These are phyloP conservation scores for Trisateles emortualis DNA, from an alignment of 2,888 invertebrate species.

Conservation along the genomic window DNA sequence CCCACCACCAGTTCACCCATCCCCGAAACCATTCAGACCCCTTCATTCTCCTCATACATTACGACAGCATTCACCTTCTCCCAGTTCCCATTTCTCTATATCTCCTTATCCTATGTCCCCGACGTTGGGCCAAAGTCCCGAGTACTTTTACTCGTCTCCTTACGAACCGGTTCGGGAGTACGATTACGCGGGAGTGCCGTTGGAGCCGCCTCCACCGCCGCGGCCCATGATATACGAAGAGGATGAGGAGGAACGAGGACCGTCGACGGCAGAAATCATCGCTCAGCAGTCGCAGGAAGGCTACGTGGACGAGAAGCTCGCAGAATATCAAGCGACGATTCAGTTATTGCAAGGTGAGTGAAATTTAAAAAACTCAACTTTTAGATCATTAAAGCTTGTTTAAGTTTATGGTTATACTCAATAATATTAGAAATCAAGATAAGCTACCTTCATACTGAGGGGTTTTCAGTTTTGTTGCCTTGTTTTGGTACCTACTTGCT, in stretches of 20 bases:
- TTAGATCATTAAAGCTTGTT: not conserved
- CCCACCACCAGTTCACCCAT: constrained; percentile 87
- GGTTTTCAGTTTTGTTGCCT: too few relatives aligned
- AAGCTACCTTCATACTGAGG: too few relatives aligned
- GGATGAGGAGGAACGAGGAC: constrained; percentile 91
- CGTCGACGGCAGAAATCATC: constrained; percentile 96
- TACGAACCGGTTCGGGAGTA: constrained; percentile 88
- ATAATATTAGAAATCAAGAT: too few relatives aligned
- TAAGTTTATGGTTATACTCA: not conserved
- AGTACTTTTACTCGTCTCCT: constrained; percentile 87
- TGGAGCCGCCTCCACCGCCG: constrained; percentile 92
- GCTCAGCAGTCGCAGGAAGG: constrained; percentile 98
- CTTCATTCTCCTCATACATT: constrained; percentile 78
- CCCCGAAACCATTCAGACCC: constrained; percentile 81
- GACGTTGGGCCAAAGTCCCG: constrained; percentile 87
- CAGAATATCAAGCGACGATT: constrained; percentile 97
- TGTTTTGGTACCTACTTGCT: too few relatives aligned
- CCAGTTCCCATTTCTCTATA: constrained; percentile 83
- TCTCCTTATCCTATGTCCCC: constrained; percentile 86
- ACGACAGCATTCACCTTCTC: constrained; percentile 80
- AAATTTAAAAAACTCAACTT: too few relatives aligned
- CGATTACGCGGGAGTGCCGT: constrained; percentile 91
- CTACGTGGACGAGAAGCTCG: constrained; percentile 97
- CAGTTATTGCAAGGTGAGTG: constrained; percentile 94
- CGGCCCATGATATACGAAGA: constrained; percentile 88